These are phyloP conservation scores for Automeris io DNA, from an alignment of 2,888 invertebrate species.

Conservation along the genomic window DNA sequence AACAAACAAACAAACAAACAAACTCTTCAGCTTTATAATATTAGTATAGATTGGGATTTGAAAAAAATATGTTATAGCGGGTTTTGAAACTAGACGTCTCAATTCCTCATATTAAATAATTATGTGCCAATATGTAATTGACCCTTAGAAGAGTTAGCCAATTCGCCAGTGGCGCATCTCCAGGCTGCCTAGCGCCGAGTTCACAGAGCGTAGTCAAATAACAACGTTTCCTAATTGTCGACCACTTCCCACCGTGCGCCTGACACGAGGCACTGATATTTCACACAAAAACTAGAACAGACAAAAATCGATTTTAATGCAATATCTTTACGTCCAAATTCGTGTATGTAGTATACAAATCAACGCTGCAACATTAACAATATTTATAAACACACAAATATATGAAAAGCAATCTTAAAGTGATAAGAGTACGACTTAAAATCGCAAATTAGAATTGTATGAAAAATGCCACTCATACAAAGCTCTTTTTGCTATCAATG, in stretches of 20 bases:
- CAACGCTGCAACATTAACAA: slow-evolving; percentile 2
- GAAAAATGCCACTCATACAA: slow-evolving; percentile 3
- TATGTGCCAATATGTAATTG: neutral
- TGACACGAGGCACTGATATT: slow-evolving; percentile 60
- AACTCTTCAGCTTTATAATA: too few species aligned
- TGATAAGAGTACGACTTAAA: slow-evolving; percentile 17
- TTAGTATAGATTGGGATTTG: too few species aligned
- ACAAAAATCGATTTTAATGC: slow-evolving; percentile 18
- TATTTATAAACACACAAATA: slow-evolving; percentile 1
- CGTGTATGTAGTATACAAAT: neutral
- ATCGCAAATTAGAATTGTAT: slow-evolving; percentile 12
- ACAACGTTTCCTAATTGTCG: slow-evolving; percentile 69
- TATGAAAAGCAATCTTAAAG: slow-evolving; percentile 17
- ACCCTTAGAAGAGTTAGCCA: slow-evolving; percentile 10
- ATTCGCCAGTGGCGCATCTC: slow-evolving; percentile 34
- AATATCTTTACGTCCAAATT: slow-evolving; percentile 13
- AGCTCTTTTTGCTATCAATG: slow-evolving; percentile 6
- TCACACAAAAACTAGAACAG: slow-evolving; percentile 15
- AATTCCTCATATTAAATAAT: neutral
- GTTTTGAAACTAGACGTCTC: too few species aligned
- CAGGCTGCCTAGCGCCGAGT: slow-evolving; percentile 29
- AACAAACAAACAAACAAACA: too few species aligned
- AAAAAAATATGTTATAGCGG: too few species aligned
- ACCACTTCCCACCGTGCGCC: slow-evolving; percentile 60
- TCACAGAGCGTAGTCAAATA: slow-evolving; percentile 51